Evolutionary conservation across 2,113 vertebrate species (phyloP), one percentile per base, ranked within the genome.

Genomic region (Rynchops niger): DNA sequence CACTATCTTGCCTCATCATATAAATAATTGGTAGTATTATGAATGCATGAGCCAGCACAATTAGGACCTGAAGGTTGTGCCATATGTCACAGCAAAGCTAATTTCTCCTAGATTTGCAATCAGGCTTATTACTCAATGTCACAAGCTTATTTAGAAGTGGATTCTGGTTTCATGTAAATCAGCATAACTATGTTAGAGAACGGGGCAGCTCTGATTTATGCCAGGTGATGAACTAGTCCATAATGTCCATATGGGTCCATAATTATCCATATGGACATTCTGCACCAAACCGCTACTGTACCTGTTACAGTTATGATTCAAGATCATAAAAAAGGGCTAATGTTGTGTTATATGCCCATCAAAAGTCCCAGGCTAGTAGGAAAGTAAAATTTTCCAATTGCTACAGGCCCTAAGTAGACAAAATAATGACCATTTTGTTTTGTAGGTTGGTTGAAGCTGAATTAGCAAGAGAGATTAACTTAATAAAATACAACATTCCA

Each of bases 21-120:
- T 80, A 83, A 92, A 91, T 94, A 94, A 97, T 65, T 49, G 86
- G 94, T 22, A 49, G 67, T 18, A 43, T 93, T 77, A 91, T 71
- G 79, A 93, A 95, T 90, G 92, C 92, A 88, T 63, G 82, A 95
- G 90, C 76, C 93, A 83, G 93, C 87, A 96, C 93, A 93, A 94
- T 95, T 93, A 91, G 93, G 90, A 96, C 85, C 90, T 15, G 73
- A 90, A 92, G 90, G 88, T 92, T 85, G 82, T 43, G 56, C 89
- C 84, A 59, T 74, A 82, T 94, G 96, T 95, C 95, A 92, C 49
- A 83, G 86, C 74, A 70, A 50, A 92, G 93, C 89, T 95, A 65
- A 38, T 96, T 95, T 95, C 63, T 72, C 61, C 29, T 43, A 45
- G 72, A 32, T 94, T 93, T 92, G 79, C 89, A 93, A 11, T 34